Percentiles rank a stretch among this genome's conserved stretches.
phyloP scores from a whole-genome alignment of 2,888 invertebrate genomes.

The Drosophila sordidapex region DNA sequence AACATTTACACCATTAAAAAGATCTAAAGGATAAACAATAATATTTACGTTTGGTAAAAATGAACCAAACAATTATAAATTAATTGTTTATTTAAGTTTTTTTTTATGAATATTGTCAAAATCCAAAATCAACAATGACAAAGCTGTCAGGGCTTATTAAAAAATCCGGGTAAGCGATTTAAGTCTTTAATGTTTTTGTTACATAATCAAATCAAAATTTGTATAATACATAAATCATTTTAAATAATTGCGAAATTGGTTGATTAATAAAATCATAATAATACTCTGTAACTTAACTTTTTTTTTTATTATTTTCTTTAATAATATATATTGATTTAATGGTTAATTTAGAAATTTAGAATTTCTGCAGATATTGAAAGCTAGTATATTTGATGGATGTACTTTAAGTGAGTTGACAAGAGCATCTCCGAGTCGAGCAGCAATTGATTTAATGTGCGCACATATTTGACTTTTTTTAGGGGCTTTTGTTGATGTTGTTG shows the following conservation, averaged over 20 bases:
- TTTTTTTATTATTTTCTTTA: background rate
- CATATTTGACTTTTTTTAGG: constrained; percentile 47
- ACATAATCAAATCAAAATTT: background rate
- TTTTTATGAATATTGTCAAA: background rate
- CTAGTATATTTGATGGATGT: constrained; percentile 6
- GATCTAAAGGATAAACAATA: background rate
- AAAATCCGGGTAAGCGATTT: background rate
- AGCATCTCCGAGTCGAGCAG: constrained; percentile 60
- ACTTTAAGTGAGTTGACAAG: constrained; percentile 28
- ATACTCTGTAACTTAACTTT: background rate
- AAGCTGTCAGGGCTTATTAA: background rate
- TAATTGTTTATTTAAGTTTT: background rate
- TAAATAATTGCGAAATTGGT: background rate
- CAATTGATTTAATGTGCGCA: constrained; percentile 41
- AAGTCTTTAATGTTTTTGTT: background rate
- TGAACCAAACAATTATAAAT: background rate
- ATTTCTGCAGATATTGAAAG: background rate
- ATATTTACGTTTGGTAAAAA: background rate
- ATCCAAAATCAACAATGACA: background rate
- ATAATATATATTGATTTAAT: background rate
- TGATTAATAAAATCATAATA: background rate
- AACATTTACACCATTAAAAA: background rate
- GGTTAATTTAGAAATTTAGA: background rate
- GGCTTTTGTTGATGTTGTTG: constrained; percentile 32
- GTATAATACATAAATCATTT: background rate